These are phyloP conservation scores for Decapterus maruadsi DNA, from an alignment of 2,797 vertebrate species.

Conservation along the genomic window DNA sequence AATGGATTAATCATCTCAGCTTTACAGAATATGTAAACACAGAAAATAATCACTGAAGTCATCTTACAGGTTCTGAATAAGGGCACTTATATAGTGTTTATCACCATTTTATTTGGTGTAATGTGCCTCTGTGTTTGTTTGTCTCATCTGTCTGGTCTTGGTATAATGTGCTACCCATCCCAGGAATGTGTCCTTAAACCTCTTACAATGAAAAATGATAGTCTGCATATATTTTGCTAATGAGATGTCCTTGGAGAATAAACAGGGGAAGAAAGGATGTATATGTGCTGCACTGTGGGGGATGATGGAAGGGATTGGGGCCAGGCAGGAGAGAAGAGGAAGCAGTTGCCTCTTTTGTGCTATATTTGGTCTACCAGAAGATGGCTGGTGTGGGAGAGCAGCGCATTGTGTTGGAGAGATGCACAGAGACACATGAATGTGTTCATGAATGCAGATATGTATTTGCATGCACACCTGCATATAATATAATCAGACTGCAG, in stretches of 20 bases:
- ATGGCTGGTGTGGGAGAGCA: constrained; percentile 81
- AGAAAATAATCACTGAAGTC: background rate
- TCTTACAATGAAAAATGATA: constrained; percentile 76
- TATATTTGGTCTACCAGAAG: constrained; percentile 85
- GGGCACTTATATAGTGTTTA: constrained; percentile 5
- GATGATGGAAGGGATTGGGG: constrained; percentile 76
- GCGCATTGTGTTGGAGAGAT: constrained; percentile 65
- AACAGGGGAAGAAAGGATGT: constrained; percentile 75
- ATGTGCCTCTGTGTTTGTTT: constrained; percentile 31
- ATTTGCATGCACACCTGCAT: constrained; percentile 68
- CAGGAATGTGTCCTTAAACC: constrained; percentile 65
- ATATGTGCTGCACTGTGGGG: constrained; percentile 77
- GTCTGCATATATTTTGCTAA: constrained; percentile 77
- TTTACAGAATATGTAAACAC: background rate
- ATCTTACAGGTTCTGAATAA: constrained; percentile 11
- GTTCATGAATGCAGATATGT: constrained; percentile 46
- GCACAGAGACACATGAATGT: constrained; percentile 50
- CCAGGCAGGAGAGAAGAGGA: constrained; percentile 80
- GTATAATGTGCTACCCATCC: constrained; percentile 40
- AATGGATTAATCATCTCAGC: background rate
- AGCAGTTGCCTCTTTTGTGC: constrained; percentile 82
- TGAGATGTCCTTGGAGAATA: constrained; percentile 77
- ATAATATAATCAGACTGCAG: constrained; percentile 20
- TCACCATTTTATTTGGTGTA: constrained; percentile 18
- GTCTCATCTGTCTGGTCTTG: constrained; percentile 42